A percentile compares a stretch with the other conserved stretches of the same genome.
Evolutionary conservation across 2,888 invertebrate genomes (phyloP).

Genomic region (Laspeyria flexula): DNA sequence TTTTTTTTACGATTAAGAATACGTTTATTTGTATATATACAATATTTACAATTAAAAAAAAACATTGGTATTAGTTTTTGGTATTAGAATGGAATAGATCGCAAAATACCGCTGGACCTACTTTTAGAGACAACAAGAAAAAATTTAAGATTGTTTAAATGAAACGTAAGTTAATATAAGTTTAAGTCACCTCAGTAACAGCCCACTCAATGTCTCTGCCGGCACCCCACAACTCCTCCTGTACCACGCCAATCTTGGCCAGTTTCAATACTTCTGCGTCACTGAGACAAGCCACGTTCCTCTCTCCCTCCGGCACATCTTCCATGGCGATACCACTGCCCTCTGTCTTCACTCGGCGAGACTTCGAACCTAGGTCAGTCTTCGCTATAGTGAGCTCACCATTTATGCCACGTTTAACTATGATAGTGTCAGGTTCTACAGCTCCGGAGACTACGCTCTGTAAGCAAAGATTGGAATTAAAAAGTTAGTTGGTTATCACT

Average conservation of each 20-base stretch:
- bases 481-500: no score
- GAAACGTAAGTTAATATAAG: no score
- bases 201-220: constrained; percentile 95
- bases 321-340: constrained; percentile 71
- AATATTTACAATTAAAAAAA: no score
- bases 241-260: constrained; percentile 75
- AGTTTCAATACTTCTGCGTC: constrained; percentile 84
- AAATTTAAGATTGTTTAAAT: no score
- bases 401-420: constrained; percentile 81
- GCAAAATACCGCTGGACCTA: no score
- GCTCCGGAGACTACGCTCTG: constrained; percentile 93
- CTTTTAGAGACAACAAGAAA: no score
- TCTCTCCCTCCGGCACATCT: constrained; percentile 69
- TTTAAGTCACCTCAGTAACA: constrained; percentile 81
- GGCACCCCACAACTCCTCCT: constrained; percentile 89
- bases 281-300: constrained; percentile 81
- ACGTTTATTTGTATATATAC: no score
- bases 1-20: no score
- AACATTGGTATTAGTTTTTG: no score
- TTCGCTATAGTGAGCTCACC: constrained; percentile 75
- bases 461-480: constrained; percentile 15
- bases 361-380: constrained; percentile 84
- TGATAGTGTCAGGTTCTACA: constrained; percentile 91
- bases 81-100: no score
- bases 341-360: constrained; percentile 73